These are phyloP conservation scores for Coenonympha arcania DNA, from an alignment of 2,888 invertebrate genomes.

Conservation along the genomic window DNA sequence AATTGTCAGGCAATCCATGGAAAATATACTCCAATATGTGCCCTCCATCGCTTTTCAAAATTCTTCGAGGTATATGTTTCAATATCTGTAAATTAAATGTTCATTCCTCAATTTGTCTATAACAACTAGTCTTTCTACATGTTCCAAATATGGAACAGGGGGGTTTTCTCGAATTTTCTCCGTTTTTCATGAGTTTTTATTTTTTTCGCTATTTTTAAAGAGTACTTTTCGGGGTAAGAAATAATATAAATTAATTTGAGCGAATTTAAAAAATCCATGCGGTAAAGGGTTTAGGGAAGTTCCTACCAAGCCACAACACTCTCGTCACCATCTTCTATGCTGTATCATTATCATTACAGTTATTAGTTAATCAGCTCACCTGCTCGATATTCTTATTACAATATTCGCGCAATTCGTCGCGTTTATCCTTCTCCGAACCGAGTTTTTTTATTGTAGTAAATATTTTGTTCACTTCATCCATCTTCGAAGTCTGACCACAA, in stretches of 20 bases:
- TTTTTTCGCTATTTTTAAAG: too few species aligned
- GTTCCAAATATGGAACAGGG: too few species aligned
- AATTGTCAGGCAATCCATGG: conserved; percentile 48
- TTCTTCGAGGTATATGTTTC: conserved; percentile 44
- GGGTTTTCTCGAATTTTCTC: too few species aligned
- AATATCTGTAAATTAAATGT: conserved; percentile 29
- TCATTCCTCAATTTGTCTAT: not conserved
- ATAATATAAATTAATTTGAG: too few species aligned
- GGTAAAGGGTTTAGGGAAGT: too few species aligned
- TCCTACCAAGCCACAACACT: too few species aligned
- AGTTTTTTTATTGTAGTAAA: conserved; percentile 49
- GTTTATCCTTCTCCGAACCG: conserved; percentile 46
- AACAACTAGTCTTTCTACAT: too few species aligned
- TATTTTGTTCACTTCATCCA: conserved; percentile 39
- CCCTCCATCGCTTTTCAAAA: conserved; percentile 53
- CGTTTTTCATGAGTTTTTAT: too few species aligned
- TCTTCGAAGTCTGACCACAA: conserved; percentile 27
- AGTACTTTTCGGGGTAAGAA: too few species aligned
- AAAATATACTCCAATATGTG: conserved; percentile 51
- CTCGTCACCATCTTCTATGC: too few species aligned
- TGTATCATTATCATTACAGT: too few species aligned
- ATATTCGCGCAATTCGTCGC: conserved; percentile 48
- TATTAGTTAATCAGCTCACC: conserved; percentile 32
- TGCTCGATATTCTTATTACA: conserved; percentile 47
- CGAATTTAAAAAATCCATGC: too few species aligned